These are phyloP conservation scores for Hypotaenidia philippensis DNA, from an alignment of 2,797 vertebrate species.

Conservation along the genomic window DNA sequence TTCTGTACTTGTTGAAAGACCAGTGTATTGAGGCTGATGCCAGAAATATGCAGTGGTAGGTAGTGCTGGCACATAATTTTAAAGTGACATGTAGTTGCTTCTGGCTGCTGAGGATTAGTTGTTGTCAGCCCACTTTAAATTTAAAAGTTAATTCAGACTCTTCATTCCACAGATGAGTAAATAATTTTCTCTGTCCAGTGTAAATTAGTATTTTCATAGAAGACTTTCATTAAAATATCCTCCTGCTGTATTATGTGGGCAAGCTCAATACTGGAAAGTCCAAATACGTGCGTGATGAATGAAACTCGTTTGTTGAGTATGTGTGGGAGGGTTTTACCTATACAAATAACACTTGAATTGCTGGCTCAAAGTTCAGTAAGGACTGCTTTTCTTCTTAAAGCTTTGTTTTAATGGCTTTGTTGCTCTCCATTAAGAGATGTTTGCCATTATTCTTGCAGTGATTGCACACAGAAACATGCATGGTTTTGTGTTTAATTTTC, in stretches of 20 bases:
- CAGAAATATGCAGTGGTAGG: neutral
- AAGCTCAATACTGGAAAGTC: neutral
- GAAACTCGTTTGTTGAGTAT: neutral
- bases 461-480: neutral
- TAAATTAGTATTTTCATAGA: neutral
- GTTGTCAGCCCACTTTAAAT: neutral
- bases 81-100: neutral
- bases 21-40: neutral
- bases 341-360: neutral
- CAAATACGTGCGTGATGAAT: neutral
- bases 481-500: neutral
- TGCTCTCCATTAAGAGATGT: neutral
- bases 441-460: neutral
- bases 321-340: neutral
- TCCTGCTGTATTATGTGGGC: neutral
- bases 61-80: neutral
- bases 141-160: neutral
- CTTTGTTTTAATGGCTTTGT: neutral
- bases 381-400: neutral
- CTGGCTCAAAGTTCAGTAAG: neutral
- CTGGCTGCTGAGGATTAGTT: constrained; percentile 23
- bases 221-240: neutral
- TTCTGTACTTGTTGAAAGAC: neutral
- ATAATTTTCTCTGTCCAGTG: neutral
- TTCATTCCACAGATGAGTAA: neutral